Percentiles rank a stretch among this genome's conserved stretches.
phyloP scores from a whole-genome alignment of 2,888 invertebrate genomes.

The Allophyes oxyacanthae region DNA sequence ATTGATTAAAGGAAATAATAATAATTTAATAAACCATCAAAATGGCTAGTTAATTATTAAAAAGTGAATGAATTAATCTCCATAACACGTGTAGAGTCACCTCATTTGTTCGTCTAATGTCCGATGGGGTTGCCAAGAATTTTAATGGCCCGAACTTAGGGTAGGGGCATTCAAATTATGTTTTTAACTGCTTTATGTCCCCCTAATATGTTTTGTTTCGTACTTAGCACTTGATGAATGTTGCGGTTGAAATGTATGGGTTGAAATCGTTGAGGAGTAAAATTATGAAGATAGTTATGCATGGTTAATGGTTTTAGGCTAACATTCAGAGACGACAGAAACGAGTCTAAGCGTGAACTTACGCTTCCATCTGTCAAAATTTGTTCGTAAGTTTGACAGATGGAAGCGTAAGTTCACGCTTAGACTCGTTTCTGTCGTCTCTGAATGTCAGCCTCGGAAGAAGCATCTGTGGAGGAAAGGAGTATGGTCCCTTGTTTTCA shows the following conservation, averaged over 20 bases:
- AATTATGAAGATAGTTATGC: constrained; percentile 6
- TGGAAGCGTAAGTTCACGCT: too few species aligned
- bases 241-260: constrained; percentile 20
- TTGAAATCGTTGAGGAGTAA: neutral
- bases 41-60: neutral
- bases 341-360: too few species aligned
- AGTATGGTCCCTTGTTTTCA: too few species aligned
- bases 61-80: constrained; percentile 16
- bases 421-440: too few species aligned
- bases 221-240: constrained; percentile 38
- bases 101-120: constrained; percentile 57
- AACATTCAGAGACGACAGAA: too few species aligned
- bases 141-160: constrained; percentile 54
- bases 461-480: too few species aligned
- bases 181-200: constrained; percentile 56
- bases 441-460: too few species aligned
- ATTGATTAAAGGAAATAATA: too few species aligned
- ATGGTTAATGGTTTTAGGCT: too few species aligned
- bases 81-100: constrained; percentile 18
- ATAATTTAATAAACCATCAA: too few species aligned
- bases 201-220: constrained; percentile 58
- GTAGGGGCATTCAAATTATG: constrained; percentile 48
- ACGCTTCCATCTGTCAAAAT: too few species aligned
- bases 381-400: too few species aligned
- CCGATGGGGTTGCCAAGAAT: constrained; percentile 64